phyloP scores from a whole-genome alignment of 1,140 invertebrate species.

The Cyphomyrmex costatus region DNA sequence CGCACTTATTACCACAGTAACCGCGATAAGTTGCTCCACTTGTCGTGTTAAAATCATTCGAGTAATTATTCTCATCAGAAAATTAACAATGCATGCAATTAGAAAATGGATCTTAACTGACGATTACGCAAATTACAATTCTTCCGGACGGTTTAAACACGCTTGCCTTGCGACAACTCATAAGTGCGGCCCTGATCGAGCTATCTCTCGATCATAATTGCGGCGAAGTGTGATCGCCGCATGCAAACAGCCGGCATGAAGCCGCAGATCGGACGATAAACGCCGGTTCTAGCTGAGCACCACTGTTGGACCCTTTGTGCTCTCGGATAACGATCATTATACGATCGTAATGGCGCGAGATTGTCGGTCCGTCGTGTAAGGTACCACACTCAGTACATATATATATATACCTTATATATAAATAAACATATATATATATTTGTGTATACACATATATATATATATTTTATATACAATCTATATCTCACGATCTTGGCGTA shows the following conservation, averaged over 20 bases:
- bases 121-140: slow-evolving; percentile 48
- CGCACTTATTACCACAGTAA: neutral
- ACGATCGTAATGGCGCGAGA: slow-evolving; percentile 83
- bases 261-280: slow-evolving; percentile 55
- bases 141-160: neutral
- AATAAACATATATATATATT: neutral
- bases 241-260: slow-evolving; percentile 35
- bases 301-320: slow-evolving; percentile 81
- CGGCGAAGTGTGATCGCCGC: slow-evolving; percentile 76
- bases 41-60: neutral
- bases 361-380: slow-evolving; percentile 78
- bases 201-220: slow-evolving; percentile 81
- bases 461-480: too few species aligned
- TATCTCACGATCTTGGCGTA: slow-evolving; percentile 37
- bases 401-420: neutral
- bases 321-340: slow-evolving; percentile 82
- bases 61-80: slow-evolving; percentile 4
- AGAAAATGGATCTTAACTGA: slow-evolving; percentile 1
- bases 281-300: slow-evolving; percentile 73
- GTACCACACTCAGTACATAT: slow-evolving; percentile 59
- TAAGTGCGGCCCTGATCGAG: slow-evolving; percentile 52
- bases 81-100: slow-evolving; percentile 26
- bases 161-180: neutral
- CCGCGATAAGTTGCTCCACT: neutral
- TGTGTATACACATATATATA: neutral